These are phyloP conservation scores for Trichonephila clavipes DNA, from an alignment of 1,140 invertebrate genomes.

Conservation along the genomic window DNA sequence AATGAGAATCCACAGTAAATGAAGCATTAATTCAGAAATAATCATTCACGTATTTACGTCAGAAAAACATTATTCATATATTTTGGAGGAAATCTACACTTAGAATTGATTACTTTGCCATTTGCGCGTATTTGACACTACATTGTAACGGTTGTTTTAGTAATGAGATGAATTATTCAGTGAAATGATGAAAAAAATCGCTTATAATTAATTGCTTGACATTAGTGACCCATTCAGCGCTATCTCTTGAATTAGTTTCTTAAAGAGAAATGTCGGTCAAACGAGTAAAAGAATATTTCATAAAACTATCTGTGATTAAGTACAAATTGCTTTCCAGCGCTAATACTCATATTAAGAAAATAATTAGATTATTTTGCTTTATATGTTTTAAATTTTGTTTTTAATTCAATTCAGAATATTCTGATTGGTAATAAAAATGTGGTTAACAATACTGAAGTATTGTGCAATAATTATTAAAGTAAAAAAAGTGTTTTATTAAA, in stretches of 20 bases:
- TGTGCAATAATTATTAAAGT: no score
- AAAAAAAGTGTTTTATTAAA: no score
- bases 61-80: slow-evolving; percentile 53
- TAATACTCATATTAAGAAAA: not conserved
- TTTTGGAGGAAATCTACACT: slow-evolving; percentile 12
- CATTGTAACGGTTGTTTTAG: slow-evolving; percentile 44
- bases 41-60: slow-evolving; percentile 61
- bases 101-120: slow-evolving; percentile 46
- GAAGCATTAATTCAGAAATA: slow-evolving; percentile 64
- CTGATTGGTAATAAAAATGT: not conserved
- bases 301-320: not conserved
- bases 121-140: slow-evolving; percentile 37
- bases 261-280: not conserved
- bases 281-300: not conserved
- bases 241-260: slow-evolving; percentile 24
- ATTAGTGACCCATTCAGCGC: not conserved
- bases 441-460: no score
- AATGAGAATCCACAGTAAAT: slow-evolving; percentile 61
- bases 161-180: slow-evolving; percentile 60
- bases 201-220: slow-evolving; percentile 42
- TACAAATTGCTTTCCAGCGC: not conserved
- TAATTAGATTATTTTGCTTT: not conserved
- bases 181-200: slow-evolving; percentile 13
- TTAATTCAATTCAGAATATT: not conserved
- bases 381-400: not conserved